Evolutionary conservation across 2,888 invertebrate species (phyloP), one percentile per base, ranked within the genome.

Genomic region (Steromphala cineraria): DNA sequence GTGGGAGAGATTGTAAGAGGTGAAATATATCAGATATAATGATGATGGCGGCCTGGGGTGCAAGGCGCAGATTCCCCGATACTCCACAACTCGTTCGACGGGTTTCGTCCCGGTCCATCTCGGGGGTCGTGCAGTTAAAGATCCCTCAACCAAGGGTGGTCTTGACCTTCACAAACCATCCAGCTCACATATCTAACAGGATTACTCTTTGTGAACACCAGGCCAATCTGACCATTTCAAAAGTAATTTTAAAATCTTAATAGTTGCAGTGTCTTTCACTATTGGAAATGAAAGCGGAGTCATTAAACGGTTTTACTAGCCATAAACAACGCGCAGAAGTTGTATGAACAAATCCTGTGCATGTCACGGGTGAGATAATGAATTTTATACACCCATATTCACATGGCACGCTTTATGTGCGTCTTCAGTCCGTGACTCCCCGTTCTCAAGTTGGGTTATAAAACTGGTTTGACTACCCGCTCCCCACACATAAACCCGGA

Each of bases 21-120:
- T 8, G n/a, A 19, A 40, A 71, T 71, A 71, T 19, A 71, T 71
- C 71, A 71, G 71, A 71, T 36, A 71, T 71, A 71, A 36, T 71
- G 36, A 71, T 71, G 71, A 40, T 19, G 8, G n/a, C 10, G 36
- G 71, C 71, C 31, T 71, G 40, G 24, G 36, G 36, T 31, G 31
- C 17, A 71, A n/a, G 28, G 71, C 24, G 19, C n/a, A 71, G 71
- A 71, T 71, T 71, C 40, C 71, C n/a, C 36, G 71, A 71, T 28
- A 62, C 28, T 36, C 31, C 13, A n/a, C 3, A 71, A 71, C 71
- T 71, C n/a, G 71, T 71, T 36, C 19, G 40, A 71, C 71, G 40
- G 71, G 71, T 71, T 71, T 71, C 56, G 10, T 46, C 1, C 19
- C 24, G 13, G 24, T 56, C 19, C 10, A n/a, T 19, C 71, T 67